Percentiles rank a stretch among this genome's conserved stretches.
Conservation (phyloP, 2,888 invertebrate species). For the Cephalotes varians region DNA sequence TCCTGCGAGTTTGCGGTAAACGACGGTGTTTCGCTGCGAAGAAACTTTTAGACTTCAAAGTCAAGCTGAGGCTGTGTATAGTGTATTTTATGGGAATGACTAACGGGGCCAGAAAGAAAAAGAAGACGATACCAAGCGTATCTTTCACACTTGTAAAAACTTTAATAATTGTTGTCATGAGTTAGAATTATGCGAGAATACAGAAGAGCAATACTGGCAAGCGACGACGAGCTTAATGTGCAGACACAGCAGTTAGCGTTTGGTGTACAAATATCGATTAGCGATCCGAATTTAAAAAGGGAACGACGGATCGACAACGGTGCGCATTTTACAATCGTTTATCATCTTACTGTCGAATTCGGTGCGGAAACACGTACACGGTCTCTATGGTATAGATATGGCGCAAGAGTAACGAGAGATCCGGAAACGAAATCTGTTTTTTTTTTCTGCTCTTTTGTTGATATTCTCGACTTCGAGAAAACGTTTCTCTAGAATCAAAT, state of each 20-base stretch:
- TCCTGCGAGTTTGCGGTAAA: slow-evolving; percentile 36
- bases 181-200: slow-evolving; percentile 82
- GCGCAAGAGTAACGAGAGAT: slow-evolving; percentile 63
- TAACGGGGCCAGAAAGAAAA: background rate
- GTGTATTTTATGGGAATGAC: background rate
- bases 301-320: slow-evolving; percentile 64
- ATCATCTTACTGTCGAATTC: slow-evolving; percentile 71
- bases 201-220: slow-evolving; percentile 84
- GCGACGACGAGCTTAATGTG: slow-evolving; percentile 83
- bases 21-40: background rate
- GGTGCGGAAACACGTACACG: slow-evolving; percentile 69
- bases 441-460: background rate
- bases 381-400: slow-evolving; percentile 67
- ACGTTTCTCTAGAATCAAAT: background rate
- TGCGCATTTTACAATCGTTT: slow-evolving; percentile 71
- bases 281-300: slow-evolving; percentile 55
- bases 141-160: slow-evolving; percentile 84
- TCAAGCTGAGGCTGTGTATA: background rate
- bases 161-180: slow-evolving; percentile 80
- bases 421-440: slow-evolving; percentile 65
- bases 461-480: slow-evolving; percentile 19
- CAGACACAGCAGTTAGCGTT: slow-evolving; percentile 82
- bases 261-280: slow-evolving; percentile 77
- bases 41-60: background rate
- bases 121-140: slow-evolving; percentile 43